These are phyloP conservation scores for Danio jaintianensis DNA, from an alignment of 2,797 vertebrate species.

Conservation along the genomic window DNA sequence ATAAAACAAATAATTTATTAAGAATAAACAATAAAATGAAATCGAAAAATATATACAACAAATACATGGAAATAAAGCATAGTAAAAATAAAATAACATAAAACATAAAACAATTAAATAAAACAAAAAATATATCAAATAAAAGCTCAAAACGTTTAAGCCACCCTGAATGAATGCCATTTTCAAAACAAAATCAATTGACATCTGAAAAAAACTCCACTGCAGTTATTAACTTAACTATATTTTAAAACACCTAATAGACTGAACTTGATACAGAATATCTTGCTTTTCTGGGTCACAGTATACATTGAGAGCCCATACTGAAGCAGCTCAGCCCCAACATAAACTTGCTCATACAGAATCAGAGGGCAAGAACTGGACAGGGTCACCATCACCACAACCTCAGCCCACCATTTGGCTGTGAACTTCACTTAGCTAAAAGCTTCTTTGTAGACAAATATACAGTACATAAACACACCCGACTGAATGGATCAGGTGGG, in stretches of 20 bases:
- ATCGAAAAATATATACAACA: too few relatives aligned
- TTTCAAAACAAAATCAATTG: too few relatives aligned
- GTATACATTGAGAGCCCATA: neutral
- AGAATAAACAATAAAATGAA: too few relatives aligned
- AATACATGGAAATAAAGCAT: too few relatives aligned
- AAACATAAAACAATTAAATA: too few relatives aligned
- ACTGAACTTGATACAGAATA: neutral
- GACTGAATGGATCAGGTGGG: neutral
- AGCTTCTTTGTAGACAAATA: neutral
- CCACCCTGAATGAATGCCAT: too few relatives aligned
- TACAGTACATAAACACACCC: neutral
- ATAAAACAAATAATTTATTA: too few relatives aligned
- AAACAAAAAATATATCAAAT: too few relatives aligned
- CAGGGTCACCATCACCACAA: neutral
- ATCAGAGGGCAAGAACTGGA: neutral
- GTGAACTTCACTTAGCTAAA: neutral
- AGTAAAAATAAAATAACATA: too few relatives aligned
- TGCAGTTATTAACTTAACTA: too few relatives aligned
- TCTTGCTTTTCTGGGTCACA: neutral
- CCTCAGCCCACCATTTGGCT: conserved; percentile 4
- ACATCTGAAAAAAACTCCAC: too few relatives aligned
- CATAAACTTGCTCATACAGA: neutral
- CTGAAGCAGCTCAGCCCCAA: neutral
- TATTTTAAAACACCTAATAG: neutral
- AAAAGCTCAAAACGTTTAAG: too few relatives aligned